These are phyloP conservation scores for Pachymerium ferrugineum DNA, from an alignment of 2,888 invertebrate species.

Conservation along the genomic window DNA sequence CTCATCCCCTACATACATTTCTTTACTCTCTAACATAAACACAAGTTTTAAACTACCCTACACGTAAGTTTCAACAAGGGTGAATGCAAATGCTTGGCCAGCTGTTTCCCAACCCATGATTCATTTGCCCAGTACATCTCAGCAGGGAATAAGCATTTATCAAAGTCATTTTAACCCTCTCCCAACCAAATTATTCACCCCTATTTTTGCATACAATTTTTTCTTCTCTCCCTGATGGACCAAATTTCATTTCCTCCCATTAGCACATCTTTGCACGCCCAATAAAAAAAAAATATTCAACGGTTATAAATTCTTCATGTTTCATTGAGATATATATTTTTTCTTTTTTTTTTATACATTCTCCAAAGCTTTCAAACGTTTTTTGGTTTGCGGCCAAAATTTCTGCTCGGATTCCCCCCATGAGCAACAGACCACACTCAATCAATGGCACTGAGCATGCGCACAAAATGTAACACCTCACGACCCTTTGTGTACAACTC, in stretches of 20 bases:
- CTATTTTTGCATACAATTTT: too few species aligned
- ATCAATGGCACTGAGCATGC: conserved; percentile 14
- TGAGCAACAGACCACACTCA: conserved; percentile 18
- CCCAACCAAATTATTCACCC: background rate
- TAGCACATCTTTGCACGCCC: too few species aligned
- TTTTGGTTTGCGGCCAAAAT: conserved; percentile 8
- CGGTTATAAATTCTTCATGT: background rate
- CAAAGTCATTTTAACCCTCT: background rate
- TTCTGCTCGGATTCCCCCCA: conserved; percentile 14
- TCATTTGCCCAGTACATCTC: background rate
- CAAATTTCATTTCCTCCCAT: too few species aligned
- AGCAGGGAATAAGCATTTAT: background rate
- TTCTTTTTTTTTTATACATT: background rate
- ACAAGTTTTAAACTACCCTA: too few species aligned
- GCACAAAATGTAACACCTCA: conserved; percentile 10
- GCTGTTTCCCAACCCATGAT: conserved; percentile 4
- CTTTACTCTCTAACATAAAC: too few species aligned
- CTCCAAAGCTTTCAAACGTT: background rate
- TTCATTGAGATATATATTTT: background rate
- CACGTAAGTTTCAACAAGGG: too few species aligned
- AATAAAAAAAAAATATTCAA: too few species aligned
- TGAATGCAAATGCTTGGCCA: background rate
- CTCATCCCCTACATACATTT: too few species aligned
- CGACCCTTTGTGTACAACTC: conserved; percentile 11
- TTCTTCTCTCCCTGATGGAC: too few species aligned